Base-by-base conservation (phyloP, 1,140 invertebrate genomes). In the Rhynchophorus ferrugineus region DNA sequence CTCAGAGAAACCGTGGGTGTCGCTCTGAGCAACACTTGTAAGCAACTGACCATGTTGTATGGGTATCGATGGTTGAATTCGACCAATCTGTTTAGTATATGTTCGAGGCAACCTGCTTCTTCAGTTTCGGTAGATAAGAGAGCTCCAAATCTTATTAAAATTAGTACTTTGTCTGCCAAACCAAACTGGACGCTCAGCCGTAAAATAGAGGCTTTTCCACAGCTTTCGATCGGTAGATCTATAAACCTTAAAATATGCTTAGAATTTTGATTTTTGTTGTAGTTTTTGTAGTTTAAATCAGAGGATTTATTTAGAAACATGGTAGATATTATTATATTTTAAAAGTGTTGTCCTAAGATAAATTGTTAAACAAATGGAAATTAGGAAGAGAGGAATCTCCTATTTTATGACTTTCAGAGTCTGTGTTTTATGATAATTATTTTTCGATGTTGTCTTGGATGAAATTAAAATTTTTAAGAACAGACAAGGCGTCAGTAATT, bases 151-250 rank as follows among this genome's bases (percentile, higher is more conserved):
- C 81, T 71, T 47, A 89, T 65, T 54, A 90, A 73, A 57, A 87
- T 79, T 59, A 82, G 74, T 6, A 89, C 68, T 58, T 86, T 80
- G 66, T 88, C 85, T 11, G 83, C 77, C 13, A 80, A 65, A 18
- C 79, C 81, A 54, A 85, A 75, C 64, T 88, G 83, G 56, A 85
- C 71, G 41, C 54, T 29, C 22, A 89, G 78, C 58, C 79, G 76
- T 1, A 85, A 67, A 0, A 85, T 81, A 1, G 81, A 75, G 2
- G 80, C 74, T 49, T 75, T 76, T 0, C 83, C 83, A 60, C 85
- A 89, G 19, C 82, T 84, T 63, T 85, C 83, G 67, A 90, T 81
- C 9, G 85, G 83, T 2, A 89, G 78, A 65, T 89, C 86, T 55
- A 87, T 82, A 61, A 89, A 84, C 44, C 82, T 76, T 20, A 17